A percentile compares a stretch with the other conserved stretches of the same genome.
phyloP scores from a whole-genome alignment of 2,113 vertebrate species.

The Melanerpes aurifrons region DNA sequence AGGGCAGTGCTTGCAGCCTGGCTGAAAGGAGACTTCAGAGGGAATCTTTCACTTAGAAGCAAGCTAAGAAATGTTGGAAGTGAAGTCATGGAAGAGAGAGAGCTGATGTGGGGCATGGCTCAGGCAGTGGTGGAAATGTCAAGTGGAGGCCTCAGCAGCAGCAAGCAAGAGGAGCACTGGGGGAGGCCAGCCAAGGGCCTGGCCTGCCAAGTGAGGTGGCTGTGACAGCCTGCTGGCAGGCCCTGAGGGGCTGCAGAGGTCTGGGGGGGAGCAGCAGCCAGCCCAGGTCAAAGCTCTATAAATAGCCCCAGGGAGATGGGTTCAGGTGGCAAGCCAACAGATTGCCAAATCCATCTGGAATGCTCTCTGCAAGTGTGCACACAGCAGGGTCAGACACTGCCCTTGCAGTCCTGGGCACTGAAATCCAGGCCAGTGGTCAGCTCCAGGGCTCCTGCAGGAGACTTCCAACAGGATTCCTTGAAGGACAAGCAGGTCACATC shows the following conservation, averaged over 20 bases:
- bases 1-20: background rate
- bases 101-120: slow-evolving; percentile 10
- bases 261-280: slow-evolving; percentile 12
- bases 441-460: background rate
- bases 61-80: background rate
- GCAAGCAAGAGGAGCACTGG: slow-evolving; percentile 6
- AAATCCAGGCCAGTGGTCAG: background rate
- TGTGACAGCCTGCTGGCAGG: slow-evolving; percentile 26
- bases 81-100: background rate
- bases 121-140: slow-evolving; percentile 3
- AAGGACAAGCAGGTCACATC: background rate
- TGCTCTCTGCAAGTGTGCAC: background rate
- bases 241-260: background rate
- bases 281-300: slow-evolving; percentile 48
- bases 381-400: background rate
- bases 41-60: slow-evolving; percentile 1
- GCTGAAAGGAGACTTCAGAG: background rate
- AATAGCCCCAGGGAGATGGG: slow-evolving; percentile 35
- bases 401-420: background rate
- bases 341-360: slow-evolving; percentile 21
- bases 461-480: background rate
- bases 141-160: slow-evolving; percentile 19
- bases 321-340: slow-evolving; percentile 31
- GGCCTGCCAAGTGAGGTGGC: slow-evolving; percentile 5
- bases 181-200: background rate